Base-by-base conservation (phyloP, 1,140 invertebrate species). In the Rhyzopertha dominica region DNA sequence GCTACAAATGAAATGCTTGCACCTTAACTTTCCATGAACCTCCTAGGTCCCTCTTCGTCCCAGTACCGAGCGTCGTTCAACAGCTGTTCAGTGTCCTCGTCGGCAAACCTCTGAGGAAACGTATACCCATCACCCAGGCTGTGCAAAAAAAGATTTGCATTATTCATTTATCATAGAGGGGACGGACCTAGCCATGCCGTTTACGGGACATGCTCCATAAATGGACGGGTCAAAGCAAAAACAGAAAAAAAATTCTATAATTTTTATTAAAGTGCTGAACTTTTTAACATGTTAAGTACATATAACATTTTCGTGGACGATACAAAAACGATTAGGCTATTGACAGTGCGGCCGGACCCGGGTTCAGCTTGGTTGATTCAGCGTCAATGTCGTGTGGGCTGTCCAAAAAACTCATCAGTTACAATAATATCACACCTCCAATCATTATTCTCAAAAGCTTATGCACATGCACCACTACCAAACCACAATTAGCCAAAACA, bases 91-190 rank as follows among this genome's bases (percentile, higher is more conserved):
- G 81, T 82, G 63, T 91, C 88, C 68, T 90, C 85, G 56, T 88
- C 85, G 53, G 80, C 74, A 47, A 78, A 78, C 30, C 83, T 78
- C 63, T 86, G 82, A 10, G 89, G 88, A 70, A 86, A 93, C 57
- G 80, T 83, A 56, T 90, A 78, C 49, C 89, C 90, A 70, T 91
- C 87, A 55, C 88, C 89, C 67, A 88, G 79, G 74, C 90, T 87
- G 73, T 50, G 75, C 70, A 54, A 63, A 66, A 68, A 49, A 68
- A 66, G 64, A 49, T 36, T 54, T 51, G 28, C 25, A 36, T 34
- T 31, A 17, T n/a, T n/a, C n/a, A n/a, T n/a, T n/a, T 34, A 43
- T 35, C 19, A 28, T 16, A 30, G 20, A 7, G 20, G 9, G 16
- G 4, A 34, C 20, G 28, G 19, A n/a, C 18, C 17, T 31, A 20